Conservation (phyloP, 2,888 invertebrate species). For the Encarsia formosa region DNA sequence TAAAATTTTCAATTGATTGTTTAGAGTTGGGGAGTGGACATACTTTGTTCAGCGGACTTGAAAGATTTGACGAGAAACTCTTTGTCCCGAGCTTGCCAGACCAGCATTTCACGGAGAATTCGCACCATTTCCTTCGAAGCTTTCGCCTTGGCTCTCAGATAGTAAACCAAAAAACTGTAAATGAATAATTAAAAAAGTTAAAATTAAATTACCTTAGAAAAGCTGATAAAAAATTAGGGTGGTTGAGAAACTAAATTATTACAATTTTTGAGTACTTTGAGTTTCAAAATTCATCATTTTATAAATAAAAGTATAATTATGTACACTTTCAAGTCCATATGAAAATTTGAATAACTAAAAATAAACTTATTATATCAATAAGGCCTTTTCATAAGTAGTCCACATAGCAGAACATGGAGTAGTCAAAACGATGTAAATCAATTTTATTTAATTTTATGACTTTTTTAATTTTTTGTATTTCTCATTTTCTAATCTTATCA, state of each 20-base stretch:
- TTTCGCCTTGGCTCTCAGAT: slow-evolving; percentile 59
- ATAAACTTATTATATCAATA: too few relatives aligned
- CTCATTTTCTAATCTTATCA: too few relatives aligned
- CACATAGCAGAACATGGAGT: too few relatives aligned
- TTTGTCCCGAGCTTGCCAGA: slow-evolving; percentile 66
- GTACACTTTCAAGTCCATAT: neutral
- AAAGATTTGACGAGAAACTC: slow-evolving; percentile 65
- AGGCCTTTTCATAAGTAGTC: too few relatives aligned
- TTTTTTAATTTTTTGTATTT: too few relatives aligned
- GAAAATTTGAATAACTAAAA: too few relatives aligned
- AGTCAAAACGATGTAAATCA: too few relatives aligned
- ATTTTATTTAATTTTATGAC: too few relatives aligned
- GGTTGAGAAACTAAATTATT: too few relatives aligned
- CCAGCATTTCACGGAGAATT: slow-evolving; percentile 62
- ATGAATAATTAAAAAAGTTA: neutral
- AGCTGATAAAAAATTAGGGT: too few relatives aligned
- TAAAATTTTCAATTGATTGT: neutral
- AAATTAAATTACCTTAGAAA: too few relatives aligned
- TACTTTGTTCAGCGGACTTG: slow-evolving; percentile 60
- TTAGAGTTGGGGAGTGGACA: slow-evolving; percentile 30
- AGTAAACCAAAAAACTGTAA: slow-evolving; percentile 61
- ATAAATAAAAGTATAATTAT: slow-evolving; percentile 1
- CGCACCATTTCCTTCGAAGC: slow-evolving; percentile 62
- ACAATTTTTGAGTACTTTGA: too few relatives aligned
- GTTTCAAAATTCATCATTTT: neutral